Base-by-base conservation (phyloP, 64 coral and sea anemone genomes). In the Pachyseris speciosa region DNA sequence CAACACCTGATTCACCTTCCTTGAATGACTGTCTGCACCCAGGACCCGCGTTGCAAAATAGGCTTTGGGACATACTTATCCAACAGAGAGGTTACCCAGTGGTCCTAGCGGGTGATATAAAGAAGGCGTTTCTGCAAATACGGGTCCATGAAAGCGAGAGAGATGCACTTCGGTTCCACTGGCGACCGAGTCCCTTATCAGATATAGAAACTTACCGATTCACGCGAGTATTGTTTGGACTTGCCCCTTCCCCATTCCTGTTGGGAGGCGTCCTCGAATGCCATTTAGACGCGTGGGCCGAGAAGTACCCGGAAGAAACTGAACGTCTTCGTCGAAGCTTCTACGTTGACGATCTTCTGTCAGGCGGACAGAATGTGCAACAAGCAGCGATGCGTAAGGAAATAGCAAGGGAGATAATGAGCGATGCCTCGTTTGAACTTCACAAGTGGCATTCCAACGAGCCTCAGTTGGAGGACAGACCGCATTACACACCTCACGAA, bases 321-420 rank as follows among this genome's bases (percentile, higher is more conserved):
- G n/a, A n/a, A n/a, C n/a, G 79, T 3, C 20, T 90, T 2, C 37
- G 64, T 17, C 48, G 64, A 25, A 80, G 75, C 27, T 66, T 80
- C 19, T 90, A 80, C 30, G 88, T 90, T 4, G 88, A 80, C 53
- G 61, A 80, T 7, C 60, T 90, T 4, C n/a, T 90, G 22, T 24
- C 87, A 11, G 75, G 87, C 33, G 79, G 41, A 34, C 59, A 67
- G 28, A 65, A 75, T 13, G 58, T 76, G 24, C 70, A 58, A 48
- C 72, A 78, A 89, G 52, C 86, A 5, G 19, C 60, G 29, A 19
- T 24, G 44, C 59, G 16, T 37, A 89, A 89, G 55, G 25, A 88
- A 48, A 38, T 10, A 5, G 72, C 55, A 16, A 59, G 48, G 65
- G 37, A 77, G 61, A 78, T 89, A 10, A 89, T 89, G 71, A 77